phyloP scores from a whole-genome alignment of 2,797 vertebrate species.

The Podarcis siculus region DNA sequence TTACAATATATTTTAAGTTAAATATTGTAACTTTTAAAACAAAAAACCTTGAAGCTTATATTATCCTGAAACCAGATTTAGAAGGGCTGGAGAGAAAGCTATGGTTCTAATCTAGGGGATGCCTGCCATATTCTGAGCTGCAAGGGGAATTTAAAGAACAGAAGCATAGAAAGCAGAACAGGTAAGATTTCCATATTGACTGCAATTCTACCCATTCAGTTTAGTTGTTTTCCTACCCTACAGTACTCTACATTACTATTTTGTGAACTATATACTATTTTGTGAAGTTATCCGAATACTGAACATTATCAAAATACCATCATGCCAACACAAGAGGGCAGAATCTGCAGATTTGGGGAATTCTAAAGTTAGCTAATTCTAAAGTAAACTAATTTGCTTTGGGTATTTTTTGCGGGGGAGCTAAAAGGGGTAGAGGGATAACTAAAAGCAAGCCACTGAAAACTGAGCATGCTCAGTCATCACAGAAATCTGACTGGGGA shows the following conservation, averaged over 20 bases:
- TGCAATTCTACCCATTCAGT: background rate
- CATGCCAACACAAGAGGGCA: background rate
- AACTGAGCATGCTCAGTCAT: too few species aligned
- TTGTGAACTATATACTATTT: too few species aligned
- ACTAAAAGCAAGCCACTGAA: too few species aligned
- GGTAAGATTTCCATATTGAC: background rate
- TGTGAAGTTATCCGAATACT: background rate
- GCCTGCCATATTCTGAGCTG: background rate
- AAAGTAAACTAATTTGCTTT: too few species aligned
- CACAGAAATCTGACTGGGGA: too few species aligned
- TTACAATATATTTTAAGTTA: background rate
- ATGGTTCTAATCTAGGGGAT: background rate
- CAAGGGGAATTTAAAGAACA: background rate
- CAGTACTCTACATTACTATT: too few species aligned
- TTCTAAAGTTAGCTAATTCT: background rate
- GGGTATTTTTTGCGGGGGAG: too few species aligned
- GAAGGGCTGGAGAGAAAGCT: background rate
- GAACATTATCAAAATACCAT: background rate
- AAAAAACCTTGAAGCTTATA: background rate
- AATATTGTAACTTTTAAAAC: background rate
- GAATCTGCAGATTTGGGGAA: background rate
- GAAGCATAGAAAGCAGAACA: background rate
- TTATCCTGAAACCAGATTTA: background rate
- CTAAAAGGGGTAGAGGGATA: too few species aligned
- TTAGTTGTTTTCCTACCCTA: background rate